These are phyloP conservation scores for Microtus oregoni DNA, from an alignment of 2,113 vertebrate genomes.

Conservation along the genomic window DNA sequence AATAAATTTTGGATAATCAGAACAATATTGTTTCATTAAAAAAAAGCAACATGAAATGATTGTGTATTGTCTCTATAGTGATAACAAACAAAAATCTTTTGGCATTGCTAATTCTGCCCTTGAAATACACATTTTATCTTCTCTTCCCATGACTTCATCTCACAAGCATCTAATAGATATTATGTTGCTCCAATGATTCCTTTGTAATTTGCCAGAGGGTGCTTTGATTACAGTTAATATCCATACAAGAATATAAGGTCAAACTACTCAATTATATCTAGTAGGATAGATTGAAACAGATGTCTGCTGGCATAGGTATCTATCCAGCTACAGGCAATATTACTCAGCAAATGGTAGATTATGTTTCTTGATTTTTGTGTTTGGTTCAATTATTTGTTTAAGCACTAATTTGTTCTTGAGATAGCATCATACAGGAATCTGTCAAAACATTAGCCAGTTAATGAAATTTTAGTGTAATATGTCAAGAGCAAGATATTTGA, in stretches of 20 bases:
- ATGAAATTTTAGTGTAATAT: conserved; percentile 24
- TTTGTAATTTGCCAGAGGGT: conserved; percentile 50
- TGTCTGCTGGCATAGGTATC: conserved; percentile 8
- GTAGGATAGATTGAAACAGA: conserved; percentile 40
- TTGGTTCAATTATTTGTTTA: conserved; percentile 53
- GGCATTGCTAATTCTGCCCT: background rate
- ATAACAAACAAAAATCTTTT: background rate
- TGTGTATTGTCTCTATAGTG: background rate
- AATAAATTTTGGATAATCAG: conserved; percentile 33
- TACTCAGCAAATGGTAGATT: conserved; percentile 46
- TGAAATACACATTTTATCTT: background rate
- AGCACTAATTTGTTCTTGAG: conserved; percentile 26
- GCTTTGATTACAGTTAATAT: conserved; percentile 52
- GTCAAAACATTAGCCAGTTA: conserved; percentile 11
- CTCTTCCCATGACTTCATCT: conserved; percentile 8
- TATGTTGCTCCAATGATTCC: background rate
- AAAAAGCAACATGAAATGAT: background rate
- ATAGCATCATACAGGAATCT: background rate
- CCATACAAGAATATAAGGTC: conserved; percentile 5
- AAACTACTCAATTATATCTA: conserved; percentile 31
- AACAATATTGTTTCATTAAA: background rate
- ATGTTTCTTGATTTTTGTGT: conserved; percentile 61
- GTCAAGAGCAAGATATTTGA: conserved; percentile 36
- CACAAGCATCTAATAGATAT: background rate
- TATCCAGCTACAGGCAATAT: conserved; percentile 39